Percentiles rank a stretch among this genome's conserved stretches.
These are phyloP conservation scores for Thecocarcelia acutangulata DNA, from an alignment of 2,888 invertebrate species.

Conservation along the genomic window DNA sequence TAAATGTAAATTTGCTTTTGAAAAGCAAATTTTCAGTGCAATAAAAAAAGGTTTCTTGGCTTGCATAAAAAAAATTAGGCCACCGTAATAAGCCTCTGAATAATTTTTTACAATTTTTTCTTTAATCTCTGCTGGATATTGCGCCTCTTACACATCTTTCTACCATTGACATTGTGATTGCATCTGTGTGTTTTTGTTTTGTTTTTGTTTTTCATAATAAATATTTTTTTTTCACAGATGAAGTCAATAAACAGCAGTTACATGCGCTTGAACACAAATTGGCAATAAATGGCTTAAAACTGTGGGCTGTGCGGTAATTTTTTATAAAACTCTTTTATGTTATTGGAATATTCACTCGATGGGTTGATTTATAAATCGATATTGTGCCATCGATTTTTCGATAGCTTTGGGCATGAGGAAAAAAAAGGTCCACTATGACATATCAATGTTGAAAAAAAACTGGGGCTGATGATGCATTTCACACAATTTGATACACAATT, in stretches of 20 bases:
- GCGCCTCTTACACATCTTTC: conserved; percentile 4
- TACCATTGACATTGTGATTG: conserved; percentile 28
- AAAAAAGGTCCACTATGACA: too few species aligned
- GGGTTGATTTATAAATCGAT: too few species aligned
- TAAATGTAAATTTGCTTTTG: background rate
- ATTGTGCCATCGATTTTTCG: too few species aligned
- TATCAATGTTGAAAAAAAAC: too few species aligned
- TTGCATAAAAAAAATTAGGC: conserved; percentile 43
- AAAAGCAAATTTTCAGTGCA: background rate
- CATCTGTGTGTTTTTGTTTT: background rate
- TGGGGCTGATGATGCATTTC: too few species aligned
- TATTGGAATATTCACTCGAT: too few species aligned
- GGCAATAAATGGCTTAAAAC: conserved; percentile 27
- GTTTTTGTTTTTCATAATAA: background rate
- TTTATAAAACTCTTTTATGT: background rate
- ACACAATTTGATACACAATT: too few species aligned
- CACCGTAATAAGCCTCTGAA: conserved; percentile 52
- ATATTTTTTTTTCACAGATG: conserved; percentile 19
- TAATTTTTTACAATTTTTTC: background rate
- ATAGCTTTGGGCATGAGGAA: too few species aligned
- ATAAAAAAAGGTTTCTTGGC: background rate
- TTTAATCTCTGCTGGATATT: conserved; percentile 17
- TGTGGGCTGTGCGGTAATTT: conserved; percentile 18
- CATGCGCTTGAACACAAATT: conserved; percentile 14
- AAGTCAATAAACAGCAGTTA: conserved; percentile 50